A percentile compares a stretch with the other conserved stretches of the same genome.
Conservation (phyloP, 2,797 vertebrate genomes). For the Pyrocephalus nanus region DNA sequence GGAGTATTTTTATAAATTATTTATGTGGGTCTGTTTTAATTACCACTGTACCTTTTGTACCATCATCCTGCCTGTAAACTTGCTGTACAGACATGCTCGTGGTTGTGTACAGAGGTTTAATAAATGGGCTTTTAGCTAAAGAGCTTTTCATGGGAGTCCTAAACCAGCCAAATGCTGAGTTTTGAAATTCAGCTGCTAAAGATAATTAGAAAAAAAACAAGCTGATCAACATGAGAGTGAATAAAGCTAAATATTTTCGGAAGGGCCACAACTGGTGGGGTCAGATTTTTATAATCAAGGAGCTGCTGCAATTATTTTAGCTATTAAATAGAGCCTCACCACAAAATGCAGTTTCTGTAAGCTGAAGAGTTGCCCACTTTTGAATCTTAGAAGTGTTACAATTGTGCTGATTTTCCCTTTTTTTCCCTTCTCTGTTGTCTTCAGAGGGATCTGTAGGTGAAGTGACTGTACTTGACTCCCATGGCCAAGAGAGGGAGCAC, state of each 20-base stretch:
- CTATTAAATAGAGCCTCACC: background rate
- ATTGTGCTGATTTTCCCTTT: background rate
- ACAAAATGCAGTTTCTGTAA: background rate
- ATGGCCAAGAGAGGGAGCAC: constrained; percentile 35
- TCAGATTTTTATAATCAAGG: background rate
- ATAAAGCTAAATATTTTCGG: background rate
- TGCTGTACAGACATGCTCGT: constrained; percentile 67
- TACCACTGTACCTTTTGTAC: constrained; percentile 74
- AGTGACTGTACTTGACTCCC: background rate
- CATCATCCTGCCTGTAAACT: constrained; percentile 62
- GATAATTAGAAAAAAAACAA: background rate
- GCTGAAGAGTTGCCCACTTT: background rate
- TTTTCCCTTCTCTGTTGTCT: background rate
- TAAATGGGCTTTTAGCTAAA: constrained; percentile 76
- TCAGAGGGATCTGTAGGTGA: background rate
- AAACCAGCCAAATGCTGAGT: background rate
- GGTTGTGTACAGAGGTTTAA: constrained; percentile 78
- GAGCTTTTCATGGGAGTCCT: background rate
- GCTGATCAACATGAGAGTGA: background rate
- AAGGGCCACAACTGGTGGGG: background rate
- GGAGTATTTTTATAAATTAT: constrained; percentile 79
- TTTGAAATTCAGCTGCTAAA: background rate
- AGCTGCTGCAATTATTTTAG: background rate
- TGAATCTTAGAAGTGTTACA: background rate
- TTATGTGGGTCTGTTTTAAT: constrained; percentile 73